Evolutionary conservation across 2,888 invertebrate genomes (phyloP), one percentile per base, ranked within the genome.

Genomic region (Pheosia tremula): DNA sequence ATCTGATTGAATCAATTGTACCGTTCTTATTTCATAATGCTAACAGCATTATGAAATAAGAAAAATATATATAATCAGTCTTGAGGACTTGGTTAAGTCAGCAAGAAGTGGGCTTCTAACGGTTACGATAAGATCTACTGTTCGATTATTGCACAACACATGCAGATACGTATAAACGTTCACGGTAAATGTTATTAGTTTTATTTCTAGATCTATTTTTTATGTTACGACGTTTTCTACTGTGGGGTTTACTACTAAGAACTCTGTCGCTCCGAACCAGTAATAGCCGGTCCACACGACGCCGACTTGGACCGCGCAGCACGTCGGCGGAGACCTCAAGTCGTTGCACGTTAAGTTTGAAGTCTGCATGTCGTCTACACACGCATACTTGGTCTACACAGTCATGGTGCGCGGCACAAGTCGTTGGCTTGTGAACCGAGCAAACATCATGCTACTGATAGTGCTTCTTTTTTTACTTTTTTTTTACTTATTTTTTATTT

Each of bases 121-220:
- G 78, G 80, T 84, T 84, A 85, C 71, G 79, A 81, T 84, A 83
- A 80, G 78, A 81, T 70, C 89, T 92, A 92, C 83, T 65, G 69
- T 82, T 88, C 72, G 81, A 87, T 90, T 92, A 93, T 91, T 92
- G 91, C 91, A 93, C 91, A 90, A 90, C 92, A 89, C 91, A 88
- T 87, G 88, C 88, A 85, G 85, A 85, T 93, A 91, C 90, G 91
- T 90, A 93, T 93, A 80, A 81, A 84, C 80, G 87, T 88, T 89
- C 76, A 77, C 73, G 76, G 79, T 76, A 61, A 69, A 73, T 75
- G 75, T 74, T 67, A 62, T 41, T 72, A 67, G 64, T 53, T 70
- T 77, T 69, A 66, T 66, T 77, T 81, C 62, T 71, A 71, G 77
- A 77, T 75, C 79, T 81, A 74, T 80, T 78, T 79, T 80, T 82